Base-by-base conservation (phyloP, 2,888 invertebrate genomes). In the Polylopha cassiicola region DNA sequence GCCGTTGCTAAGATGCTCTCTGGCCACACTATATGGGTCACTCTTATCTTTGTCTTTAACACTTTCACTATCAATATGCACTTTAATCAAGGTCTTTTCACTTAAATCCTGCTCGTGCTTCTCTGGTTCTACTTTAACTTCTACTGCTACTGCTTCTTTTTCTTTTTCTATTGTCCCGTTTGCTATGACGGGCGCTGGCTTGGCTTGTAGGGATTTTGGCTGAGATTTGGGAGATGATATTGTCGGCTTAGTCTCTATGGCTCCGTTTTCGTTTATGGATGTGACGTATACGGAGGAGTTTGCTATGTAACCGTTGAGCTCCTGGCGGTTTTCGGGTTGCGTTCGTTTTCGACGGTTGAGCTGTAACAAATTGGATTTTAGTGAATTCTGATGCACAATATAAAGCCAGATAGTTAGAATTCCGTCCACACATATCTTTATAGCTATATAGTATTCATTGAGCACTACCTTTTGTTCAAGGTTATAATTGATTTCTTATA, bases 251-350 rank as follows among this genome's bases (percentile, higher is more conserved):
- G 69, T 75, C 46, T 85, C 81, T 57, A 84, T 80, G 6, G 86
- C 68, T 44, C 86, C 79, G 73, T 86, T 81, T 55, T 86, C 85
- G 72, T 80, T 81, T 32, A 92, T 90, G 51, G 93, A 93, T 48
- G 93, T 94, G 53, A 94, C 93, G 87, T 94, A 94, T 53, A 94
- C 93, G 39, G 93, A 92, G 39, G 92, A 91, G 67, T 91, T 92
- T 67, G 92, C 92, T 62, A 93, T 92, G 67, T 94, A 90, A 44
- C 93, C 94, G 88, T 93, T 94, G 50, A 93, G 82, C 57, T 93
- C 93, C 53, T 78, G 74, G 37, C 75, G 56, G 57, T 79, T 84
- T 44, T 82, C 82, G 13, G 82, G 73, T 62, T 88, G 88, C 52
- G 79, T 77, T 52, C 74, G 64, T 78, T 88, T 75, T 59, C 88